Percentiles rank a stretch among this genome's conserved stretches.
phyloP scores from a whole-genome alignment of 2,113 vertebrate genomes.

The Eretmochelys imbricata region DNA sequence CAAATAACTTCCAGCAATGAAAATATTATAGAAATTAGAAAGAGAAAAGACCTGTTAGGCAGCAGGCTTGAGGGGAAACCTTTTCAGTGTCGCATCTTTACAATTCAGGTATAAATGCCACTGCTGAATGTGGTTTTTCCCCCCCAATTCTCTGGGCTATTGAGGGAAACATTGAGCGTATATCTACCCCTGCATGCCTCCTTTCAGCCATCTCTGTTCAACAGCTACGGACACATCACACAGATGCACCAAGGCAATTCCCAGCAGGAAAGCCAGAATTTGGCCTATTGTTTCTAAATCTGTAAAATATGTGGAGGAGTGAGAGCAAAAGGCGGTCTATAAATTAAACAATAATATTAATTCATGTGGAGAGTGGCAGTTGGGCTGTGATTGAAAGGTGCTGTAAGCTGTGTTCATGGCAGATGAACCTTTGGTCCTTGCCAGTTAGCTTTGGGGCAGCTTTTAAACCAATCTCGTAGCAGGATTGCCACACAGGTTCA shows the following conservation, averaged over 20 bases:
- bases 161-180: not conserved
- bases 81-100: not conserved
- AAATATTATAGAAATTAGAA: not conserved
- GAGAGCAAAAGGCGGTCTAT: slow-evolving; percentile 6
- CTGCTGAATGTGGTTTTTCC: not conserved
- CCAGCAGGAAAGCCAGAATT: not conserved
- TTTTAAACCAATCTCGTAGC: slow-evolving; percentile 5
- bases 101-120: slow-evolving; percentile 25
- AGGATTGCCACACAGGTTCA: slow-evolving; percentile 22
- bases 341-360: slow-evolving; percentile 33
- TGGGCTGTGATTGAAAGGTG: slow-evolving; percentile 8
- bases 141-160: not conserved
- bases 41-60: not conserved
- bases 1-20: not conserved
- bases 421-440: not conserved
- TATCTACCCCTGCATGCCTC: not conserved
- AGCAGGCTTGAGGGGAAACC: not conserved
- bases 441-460: not conserved
- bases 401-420: not conserved
- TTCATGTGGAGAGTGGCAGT: not conserved
- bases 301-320: not conserved
- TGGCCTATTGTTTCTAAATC: not conserved
- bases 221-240: not conserved
- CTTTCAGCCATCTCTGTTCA: not conserved
- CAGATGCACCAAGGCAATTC: not conserved